These are phyloP conservation scores for Abscondita cerata DNA, from an alignment of 2,888 invertebrate genomes.

Conservation along the genomic window DNA sequence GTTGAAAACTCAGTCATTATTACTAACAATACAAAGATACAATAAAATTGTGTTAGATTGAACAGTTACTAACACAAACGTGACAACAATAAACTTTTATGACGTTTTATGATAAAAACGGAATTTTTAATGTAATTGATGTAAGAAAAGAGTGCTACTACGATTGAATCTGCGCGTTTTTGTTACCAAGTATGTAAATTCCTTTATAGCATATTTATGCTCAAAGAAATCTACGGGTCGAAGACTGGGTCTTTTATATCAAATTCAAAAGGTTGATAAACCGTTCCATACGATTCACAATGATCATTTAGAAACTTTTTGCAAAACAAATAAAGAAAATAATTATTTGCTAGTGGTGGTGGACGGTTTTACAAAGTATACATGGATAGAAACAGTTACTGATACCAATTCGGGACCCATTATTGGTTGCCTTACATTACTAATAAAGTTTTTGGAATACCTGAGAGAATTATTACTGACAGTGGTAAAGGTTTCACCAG, in stretches of 20 bases:
- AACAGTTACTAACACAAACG: no score
- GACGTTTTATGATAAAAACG: no score
- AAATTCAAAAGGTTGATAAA: background rate
- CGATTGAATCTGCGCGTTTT: background rate
- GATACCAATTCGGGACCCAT: background rate
- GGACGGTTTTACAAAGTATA: background rate
- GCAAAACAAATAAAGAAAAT: background rate
- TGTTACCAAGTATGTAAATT: background rate
- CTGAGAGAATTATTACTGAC: no score
- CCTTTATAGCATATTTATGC: background rate
- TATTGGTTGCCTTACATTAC: background rate
- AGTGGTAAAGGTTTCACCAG: no score
- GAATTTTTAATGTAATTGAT: no score
- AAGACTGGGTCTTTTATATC: background rate
- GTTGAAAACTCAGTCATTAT: no score
- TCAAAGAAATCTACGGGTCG: background rate
- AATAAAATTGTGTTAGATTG: no score
- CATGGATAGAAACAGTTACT: background rate
- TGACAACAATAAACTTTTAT: no score
- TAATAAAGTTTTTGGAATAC: background rate
- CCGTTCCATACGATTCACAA: background rate
- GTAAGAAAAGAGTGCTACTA: no score
- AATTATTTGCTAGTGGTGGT: background rate
- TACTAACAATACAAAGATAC: no score
- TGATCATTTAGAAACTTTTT: background rate